Evolutionary conservation across 2,888 invertebrate genomes (phyloP).

Genomic region (Clunio marinus): DNA sequence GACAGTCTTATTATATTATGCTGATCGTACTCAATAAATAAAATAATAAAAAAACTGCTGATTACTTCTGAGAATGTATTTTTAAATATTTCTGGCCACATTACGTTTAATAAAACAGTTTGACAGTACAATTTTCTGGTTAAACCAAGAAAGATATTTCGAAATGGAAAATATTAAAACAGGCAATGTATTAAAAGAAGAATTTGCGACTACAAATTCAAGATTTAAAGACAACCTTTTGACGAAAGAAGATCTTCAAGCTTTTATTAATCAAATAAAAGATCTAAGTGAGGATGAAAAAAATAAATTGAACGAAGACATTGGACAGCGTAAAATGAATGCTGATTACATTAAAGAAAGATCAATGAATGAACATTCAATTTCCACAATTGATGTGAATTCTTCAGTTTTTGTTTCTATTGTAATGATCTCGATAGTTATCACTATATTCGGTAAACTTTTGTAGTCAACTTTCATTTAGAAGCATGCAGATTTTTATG

Average conservation of each 20-base stretch:
- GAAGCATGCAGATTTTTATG: background rate
- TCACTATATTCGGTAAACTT: background rate
- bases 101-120: no score
- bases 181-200: background rate
- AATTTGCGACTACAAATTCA: background rate
- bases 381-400: no score
- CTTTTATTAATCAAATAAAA: constrained; percentile 41
- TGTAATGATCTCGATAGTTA: background rate
- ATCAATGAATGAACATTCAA: no score
- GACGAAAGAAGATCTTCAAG: background rate
- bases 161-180: background rate
- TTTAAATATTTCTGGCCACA: no score
- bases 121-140: no score
- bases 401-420: no score
- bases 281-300: constrained; percentile 48
- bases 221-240: constrained; percentile 42
- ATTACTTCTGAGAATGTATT: no score
- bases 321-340: constrained; percentile 48
- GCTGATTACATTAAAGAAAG: constrained; percentile 43
- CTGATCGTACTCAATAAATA: no score
- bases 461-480: no score
- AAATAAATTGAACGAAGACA: constrained; percentile 45
- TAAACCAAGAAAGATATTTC: constrained; percentile 2
- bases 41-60: no score
- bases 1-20: no score